Percentiles rank a stretch among this genome's conserved stretches.
Evolutionary conservation across 1,140 invertebrate species (phyloP).

Genomic region (Ruditapes philippinarum): DNA sequence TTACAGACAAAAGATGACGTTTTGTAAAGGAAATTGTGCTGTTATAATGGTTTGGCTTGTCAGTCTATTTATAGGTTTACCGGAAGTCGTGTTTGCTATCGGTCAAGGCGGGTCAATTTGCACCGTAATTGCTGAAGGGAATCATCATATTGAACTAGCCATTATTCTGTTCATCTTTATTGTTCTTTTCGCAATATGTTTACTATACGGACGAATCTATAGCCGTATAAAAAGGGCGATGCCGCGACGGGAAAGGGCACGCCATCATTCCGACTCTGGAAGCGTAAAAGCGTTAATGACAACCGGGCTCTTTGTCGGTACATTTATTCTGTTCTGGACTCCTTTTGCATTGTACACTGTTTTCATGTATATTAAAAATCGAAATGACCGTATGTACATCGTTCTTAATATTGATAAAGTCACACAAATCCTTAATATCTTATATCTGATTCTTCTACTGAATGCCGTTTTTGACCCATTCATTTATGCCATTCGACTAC

Average conservation of each 20-base stretch:
- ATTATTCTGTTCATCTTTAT: slow-evolving; percentile 85
- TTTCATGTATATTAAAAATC: not conserved
- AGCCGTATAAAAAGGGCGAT: not conserved
- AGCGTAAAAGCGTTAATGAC: slow-evolving; percentile 90
- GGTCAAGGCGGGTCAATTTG: too few species aligned
- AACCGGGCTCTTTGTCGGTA: slow-evolving; percentile 90
- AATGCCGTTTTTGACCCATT: too few species aligned
- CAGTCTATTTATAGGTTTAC: too few species aligned
- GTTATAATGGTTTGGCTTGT: slow-evolving; percentile 90
- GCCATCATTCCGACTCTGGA: not conserved
- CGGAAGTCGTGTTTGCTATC: too few species aligned
- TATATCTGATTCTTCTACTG: slow-evolving; percentile 88
- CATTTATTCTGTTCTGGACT: slow-evolving; percentile 90
- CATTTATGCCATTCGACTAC: slow-evolving; percentile 91
- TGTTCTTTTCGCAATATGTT: slow-evolving; percentile 85
- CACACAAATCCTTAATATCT: not conserved
- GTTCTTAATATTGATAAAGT: not conserved
- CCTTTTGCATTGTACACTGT: slow-evolving; percentile 87
- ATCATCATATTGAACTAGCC: slow-evolving; percentile 74
- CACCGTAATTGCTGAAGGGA: too few species aligned
- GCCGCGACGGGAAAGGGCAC: not conserved
- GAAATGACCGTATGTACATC: not conserved
- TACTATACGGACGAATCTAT: too few species aligned
- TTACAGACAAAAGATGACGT: too few species aligned
- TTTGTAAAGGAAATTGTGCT: slow-evolving; percentile 90